Evolutionary conservation across 2,113 vertebrate genomes (phyloP), one percentile per base, ranked within the genome.

Genomic region (Myiopsitta monachus): DNA sequence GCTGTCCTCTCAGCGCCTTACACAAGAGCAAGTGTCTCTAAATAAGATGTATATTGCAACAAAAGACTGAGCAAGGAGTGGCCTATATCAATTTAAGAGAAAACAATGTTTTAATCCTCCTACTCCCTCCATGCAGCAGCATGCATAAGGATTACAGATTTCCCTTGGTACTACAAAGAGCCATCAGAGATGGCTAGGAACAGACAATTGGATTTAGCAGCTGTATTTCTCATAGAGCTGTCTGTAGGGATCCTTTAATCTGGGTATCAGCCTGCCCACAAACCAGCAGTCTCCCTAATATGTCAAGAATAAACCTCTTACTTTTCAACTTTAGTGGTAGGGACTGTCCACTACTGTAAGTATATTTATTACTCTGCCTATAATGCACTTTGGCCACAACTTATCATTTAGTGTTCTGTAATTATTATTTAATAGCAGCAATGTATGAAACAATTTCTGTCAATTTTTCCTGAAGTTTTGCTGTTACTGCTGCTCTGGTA

Each of bases 151-250:
- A 26, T 64, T 83, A 51, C 47, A 38, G 8, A 64, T 76, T 80
- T 73, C 52, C 51, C 26, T 61, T 59, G 80, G 36, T 36, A 23
- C 41, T 19, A 15, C 44, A 76, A 57, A 85, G 21, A 68, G 39
- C 36, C 61, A 21, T 61, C 44, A 64, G 47, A 90, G 47, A 36
- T 33, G 4, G 36, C 33, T 43, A 85, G 79, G 83, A 82, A 70
- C 62, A 90, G 84, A 91, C 52, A 62, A 88, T 43, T 70, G 33
- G 33, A 75, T 70, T 73, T 73, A 89, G 77, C 31, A 87, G 73
- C 24, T 80, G 18, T 18, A 43, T 73, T 76, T 83, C 39, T 80
- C 31, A 39, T 28, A 64, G 67, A 91, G 47, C 54, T 76, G 49
- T 87, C 77, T 69, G 27, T 61, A 51, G 33, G 22, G 22, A 83